Evolutionary conservation across 2,888 invertebrate species (phyloP).

Genomic region (Epistrophe grossulariae): DNA sequence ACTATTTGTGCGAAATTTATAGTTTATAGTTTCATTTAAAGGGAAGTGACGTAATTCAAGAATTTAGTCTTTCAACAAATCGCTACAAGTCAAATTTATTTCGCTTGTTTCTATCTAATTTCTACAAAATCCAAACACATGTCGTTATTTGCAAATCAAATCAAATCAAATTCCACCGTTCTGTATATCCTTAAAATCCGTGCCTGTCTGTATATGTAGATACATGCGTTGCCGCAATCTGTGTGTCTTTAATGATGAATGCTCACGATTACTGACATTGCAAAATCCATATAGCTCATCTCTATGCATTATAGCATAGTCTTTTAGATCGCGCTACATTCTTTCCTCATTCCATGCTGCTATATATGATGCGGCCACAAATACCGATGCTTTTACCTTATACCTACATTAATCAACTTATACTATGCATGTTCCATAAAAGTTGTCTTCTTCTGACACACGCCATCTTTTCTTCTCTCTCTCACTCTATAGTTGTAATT

Average conservation of each 20-base stretch:
- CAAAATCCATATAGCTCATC: conserved; percentile 58
- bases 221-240: conserved; percentile 28
- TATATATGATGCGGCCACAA: not conserved
- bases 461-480: not conserved
- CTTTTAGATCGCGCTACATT: conserved; percentile 3
- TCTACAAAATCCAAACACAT: not conserved
- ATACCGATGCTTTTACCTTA: not conserved
- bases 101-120: not conserved
- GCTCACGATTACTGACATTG: conserved; percentile 41
- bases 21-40: no score
- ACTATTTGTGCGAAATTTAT: no score
- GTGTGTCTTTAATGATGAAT: conserved; percentile 38
- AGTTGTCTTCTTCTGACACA: conserved; percentile 7
- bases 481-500: conserved; percentile 38
- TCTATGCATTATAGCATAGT: not conserved
- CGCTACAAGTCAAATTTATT: not conserved
- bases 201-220: not conserved
- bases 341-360: conserved; percentile 36
- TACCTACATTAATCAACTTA: conserved; percentile 44
- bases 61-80: no score
- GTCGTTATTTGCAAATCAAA: conserved; percentile 37
- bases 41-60: no score
- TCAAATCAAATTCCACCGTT: conserved; percentile 21
- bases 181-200: conserved; percentile 15
- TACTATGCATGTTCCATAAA: not conserved